A percentile compares a stretch with the other conserved stretches of the same genome.
These are phyloP conservation scores for Myotis pilosus DNA, from an alignment of 2,797 vertebrate genomes.

Conservation along the genomic window DNA sequence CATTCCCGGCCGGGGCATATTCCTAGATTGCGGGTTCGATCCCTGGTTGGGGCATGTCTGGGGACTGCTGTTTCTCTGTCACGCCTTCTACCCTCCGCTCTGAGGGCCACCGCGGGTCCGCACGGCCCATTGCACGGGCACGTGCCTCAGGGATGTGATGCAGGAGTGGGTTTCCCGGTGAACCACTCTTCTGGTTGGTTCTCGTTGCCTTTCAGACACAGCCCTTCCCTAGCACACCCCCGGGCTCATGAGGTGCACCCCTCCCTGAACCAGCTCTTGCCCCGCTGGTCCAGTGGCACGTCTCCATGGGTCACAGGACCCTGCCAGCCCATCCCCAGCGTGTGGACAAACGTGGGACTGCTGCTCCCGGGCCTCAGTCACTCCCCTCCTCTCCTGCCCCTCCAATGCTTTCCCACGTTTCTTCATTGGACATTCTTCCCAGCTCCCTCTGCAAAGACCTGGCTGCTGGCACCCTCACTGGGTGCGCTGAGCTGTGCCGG, in stretches of 20 bases:
- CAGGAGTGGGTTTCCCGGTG: background rate
- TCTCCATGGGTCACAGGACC: too few relatives aligned
- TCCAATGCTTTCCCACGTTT: background rate
- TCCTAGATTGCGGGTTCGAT: too few relatives aligned
- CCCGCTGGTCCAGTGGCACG: fast-evolving
- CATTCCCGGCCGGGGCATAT: too few relatives aligned
- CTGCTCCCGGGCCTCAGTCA: background rate
- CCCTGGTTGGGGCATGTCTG: background rate
- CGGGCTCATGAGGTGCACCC: background rate
- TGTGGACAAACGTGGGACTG: fast-evolving
- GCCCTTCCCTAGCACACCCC: background rate
- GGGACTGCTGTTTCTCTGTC: background rate
- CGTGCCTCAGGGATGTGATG: too few relatives aligned
- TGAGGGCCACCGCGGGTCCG: fast-evolving
- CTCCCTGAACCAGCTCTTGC: background rate
- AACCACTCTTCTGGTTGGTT: background rate
- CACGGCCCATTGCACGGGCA: too few relatives aligned
- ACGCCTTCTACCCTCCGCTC: background rate
- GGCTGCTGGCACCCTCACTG: background rate
- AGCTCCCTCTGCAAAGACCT: background rate
- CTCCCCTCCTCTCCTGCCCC: background rate
- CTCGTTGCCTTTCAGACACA: background rate
- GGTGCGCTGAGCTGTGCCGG: background rate
- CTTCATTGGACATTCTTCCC: background rate
- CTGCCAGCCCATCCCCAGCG: too few relatives aligned